phyloP scores from a whole-genome alignment of 1,140 invertebrate species.

The Orchestia grillus region DNA sequence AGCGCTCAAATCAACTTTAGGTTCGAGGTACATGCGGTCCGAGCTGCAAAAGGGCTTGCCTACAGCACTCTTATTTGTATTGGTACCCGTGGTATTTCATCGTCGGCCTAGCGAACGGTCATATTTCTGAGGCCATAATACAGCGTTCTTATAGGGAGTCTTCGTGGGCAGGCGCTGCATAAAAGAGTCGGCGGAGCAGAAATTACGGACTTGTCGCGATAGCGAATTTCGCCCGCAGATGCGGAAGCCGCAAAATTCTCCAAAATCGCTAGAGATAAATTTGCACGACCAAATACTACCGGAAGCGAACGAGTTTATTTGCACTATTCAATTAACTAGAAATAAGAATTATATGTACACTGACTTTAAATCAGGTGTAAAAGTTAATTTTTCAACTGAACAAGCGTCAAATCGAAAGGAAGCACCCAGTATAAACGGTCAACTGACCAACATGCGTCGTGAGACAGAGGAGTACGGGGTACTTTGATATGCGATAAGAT shows the following conservation, averaged over 20 bases:
- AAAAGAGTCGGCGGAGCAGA: not conserved
- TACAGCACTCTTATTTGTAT: not conserved
- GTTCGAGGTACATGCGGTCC: too few relatives aligned
- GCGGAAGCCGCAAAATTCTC: not conserved
- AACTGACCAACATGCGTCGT: too few relatives aligned
- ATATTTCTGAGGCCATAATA: not conserved
- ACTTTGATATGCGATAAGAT: too few relatives aligned
- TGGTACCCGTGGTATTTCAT: not conserved
- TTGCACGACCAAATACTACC: not conserved
- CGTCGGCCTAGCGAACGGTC: not conserved
- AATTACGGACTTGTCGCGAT: not conserved
- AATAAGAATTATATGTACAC: too few relatives aligned
- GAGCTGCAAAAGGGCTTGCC: too few relatives aligned
- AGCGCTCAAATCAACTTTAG: too few relatives aligned
- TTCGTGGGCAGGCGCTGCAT: not conserved
- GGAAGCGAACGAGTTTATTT: not conserved
- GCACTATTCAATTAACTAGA: not conserved
- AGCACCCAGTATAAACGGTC: too few relatives aligned
- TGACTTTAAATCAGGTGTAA: too few relatives aligned
- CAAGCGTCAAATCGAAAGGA: too few relatives aligned
- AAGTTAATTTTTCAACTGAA: too few relatives aligned
- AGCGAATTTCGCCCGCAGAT: not conserved
- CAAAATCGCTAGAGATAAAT: not conserved
- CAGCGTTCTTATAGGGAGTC: not conserved
- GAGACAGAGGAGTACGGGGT: too few relatives aligned